Percentiles rank a stretch among this genome's conserved stretches.
These are phyloP conservation scores for Erinaceus europaeus DNA, from an alignment of 2,113 vertebrate genomes.

Conservation along the genomic window DNA sequence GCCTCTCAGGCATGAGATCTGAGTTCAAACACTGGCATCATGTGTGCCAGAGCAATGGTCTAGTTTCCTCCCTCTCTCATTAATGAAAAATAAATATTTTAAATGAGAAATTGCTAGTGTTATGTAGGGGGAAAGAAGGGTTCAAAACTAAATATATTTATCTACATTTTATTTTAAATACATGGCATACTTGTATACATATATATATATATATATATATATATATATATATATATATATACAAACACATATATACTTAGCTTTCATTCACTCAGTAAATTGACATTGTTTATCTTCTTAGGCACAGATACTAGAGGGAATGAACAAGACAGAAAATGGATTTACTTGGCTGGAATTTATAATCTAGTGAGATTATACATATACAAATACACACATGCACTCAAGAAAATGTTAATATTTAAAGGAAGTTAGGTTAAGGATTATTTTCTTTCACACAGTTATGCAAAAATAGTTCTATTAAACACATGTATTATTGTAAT, in stretches of 20 bases:
- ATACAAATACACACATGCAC: neutral
- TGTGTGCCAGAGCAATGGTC: too few relatives aligned
- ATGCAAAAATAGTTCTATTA: neutral
- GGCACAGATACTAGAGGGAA: rapidly evolving
- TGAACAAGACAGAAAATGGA: neutral
- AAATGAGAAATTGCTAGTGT: neutral
- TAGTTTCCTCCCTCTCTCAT: too few relatives aligned
- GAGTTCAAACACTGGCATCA: too few relatives aligned
- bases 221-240: too few relatives aligned
- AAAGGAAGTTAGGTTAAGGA: neutral
- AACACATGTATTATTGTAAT: neutral
- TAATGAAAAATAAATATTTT: neutral
- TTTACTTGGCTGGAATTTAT: rapidly evolving
- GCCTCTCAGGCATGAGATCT: too few relatives aligned
- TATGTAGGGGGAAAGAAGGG: neutral
- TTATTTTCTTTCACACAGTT: neutral
- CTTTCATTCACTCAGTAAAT: rapidly evolving
- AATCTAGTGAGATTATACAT: neutral
- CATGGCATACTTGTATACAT: too few relatives aligned
- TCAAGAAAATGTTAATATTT: neutral
- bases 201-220: too few relatives aligned
- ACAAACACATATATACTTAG: rapidly evolving
- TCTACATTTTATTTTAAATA: neutral
- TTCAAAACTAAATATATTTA: neutral
- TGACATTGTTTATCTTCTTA: neutral